Base-by-base conservation (phyloP, 1,140 invertebrate species). In the Lordiphosa clarofinis region DNA sequence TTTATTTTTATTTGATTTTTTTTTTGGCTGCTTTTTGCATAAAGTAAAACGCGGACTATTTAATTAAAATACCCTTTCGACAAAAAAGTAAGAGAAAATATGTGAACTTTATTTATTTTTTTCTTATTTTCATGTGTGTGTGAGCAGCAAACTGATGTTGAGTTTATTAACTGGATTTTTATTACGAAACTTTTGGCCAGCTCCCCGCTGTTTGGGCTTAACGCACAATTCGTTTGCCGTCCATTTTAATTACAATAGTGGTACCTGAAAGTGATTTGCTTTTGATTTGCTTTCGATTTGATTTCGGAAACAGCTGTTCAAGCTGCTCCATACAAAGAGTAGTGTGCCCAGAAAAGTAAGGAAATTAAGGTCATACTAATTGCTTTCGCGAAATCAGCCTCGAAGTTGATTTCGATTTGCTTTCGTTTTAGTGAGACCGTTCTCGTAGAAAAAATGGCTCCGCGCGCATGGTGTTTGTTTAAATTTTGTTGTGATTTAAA, bases 121-220 rank as follows among this genome's bases (percentile, higher is more conserved):
- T 44, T n/a, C 28, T 11, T 38, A 35, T 44, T 4, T 53, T 21
- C 21, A 35, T 40, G 48, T 36, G 37, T 15, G 33, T 52, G 36
- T 28, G 49, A 38, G 55, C 60, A 35, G 53, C 46, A 69, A 28
- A 63, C 54, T 43, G 53, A 60, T 52, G 48, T 59, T 21, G 43
- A 52, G 64, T 54, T 74, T 74, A 75, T 75, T 75, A 75, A 75
- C 59, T 70, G 65, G 56, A 65, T 70, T 75, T 74, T 70, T 65
- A 74, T 74, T 69, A 44, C 64, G 56, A 74, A 74, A 74, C 64
- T 74, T 74, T 69, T 52, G 42, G 42, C 19, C 31, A 6, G 21
- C 11, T 42, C 13, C 5, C 8, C 5, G 3, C 35, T 38, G 38
- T 12, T 12, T 24, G 15, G 19, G 48, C 21, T 50, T 38, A 36